Conservation (phyloP, 1,140 invertebrate genomes). For the Hycleus cichorii region DNA sequence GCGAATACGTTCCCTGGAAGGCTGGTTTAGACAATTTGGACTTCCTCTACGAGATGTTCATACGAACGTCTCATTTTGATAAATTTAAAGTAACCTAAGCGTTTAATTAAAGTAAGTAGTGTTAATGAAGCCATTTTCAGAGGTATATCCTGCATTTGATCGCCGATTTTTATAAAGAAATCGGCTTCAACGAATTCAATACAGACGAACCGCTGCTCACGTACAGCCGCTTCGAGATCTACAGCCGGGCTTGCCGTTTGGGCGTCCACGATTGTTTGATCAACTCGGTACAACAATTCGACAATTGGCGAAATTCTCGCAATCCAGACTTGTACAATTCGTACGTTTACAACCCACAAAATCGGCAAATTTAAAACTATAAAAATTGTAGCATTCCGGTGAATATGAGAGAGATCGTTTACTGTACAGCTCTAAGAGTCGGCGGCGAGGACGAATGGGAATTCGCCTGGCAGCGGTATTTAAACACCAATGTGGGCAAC, state of each 20-base stretch:
- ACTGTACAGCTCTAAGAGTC: slow-evolving; percentile 73
- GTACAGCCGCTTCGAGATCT: slow-evolving; percentile 61
- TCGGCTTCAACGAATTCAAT: slow-evolving; percentile 54
- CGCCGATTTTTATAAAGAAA: slow-evolving; percentile 54
- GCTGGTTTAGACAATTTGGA: slow-evolving; percentile 60
- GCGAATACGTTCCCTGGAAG: slow-evolving; percentile 73
- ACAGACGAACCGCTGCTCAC: slow-evolving; percentile 58
- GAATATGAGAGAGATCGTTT: slow-evolving; percentile 71
- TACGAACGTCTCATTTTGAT: slow-evolving; percentile 62
- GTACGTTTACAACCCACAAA: slow-evolving; percentile 44
- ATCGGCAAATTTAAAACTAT: neutral
- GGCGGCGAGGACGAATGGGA: slow-evolving; percentile 79
- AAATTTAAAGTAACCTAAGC: slow-evolving; percentile 57
- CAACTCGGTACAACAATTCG: slow-evolving; percentile 59
- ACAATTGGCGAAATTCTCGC: slow-evolving; percentile 61
- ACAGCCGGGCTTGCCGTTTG: slow-evolving; percentile 61
- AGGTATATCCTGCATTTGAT: slow-evolving; percentile 57
- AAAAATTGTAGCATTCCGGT: slow-evolving; percentile 59
- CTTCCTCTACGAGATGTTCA: slow-evolving; percentile 67
- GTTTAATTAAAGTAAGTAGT: neutral
- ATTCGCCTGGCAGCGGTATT: slow-evolving; percentile 71
- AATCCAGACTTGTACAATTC: slow-evolving; percentile 66
- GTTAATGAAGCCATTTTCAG: slow-evolving; percentile 42
- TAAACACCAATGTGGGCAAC: slow-evolving; percentile 61
- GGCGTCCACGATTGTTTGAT: slow-evolving; percentile 61